Evolutionary conservation across 1,140 invertebrate genomes (phyloP), one percentile per base, ranked within the genome.

Genomic region (Mercenaria mercenaria): DNA sequence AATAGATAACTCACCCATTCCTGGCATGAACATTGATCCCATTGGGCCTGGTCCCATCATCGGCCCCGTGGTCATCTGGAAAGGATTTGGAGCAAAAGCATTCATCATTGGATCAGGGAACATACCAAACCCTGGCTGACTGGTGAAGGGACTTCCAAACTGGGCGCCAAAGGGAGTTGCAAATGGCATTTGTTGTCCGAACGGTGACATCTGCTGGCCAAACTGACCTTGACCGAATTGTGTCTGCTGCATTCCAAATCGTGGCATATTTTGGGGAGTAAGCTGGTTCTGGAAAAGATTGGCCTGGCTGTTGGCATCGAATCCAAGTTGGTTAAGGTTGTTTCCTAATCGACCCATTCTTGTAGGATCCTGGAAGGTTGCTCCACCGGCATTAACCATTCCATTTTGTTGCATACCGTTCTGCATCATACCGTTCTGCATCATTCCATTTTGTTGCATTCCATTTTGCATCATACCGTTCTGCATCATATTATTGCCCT

Each of bases 241-340:
- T 23, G n/a, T 29, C 18, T 47, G 32, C 15, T 23, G n/a, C 10
- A 8, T 26, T 26, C 74, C 74, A 23, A 77, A 77, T 32, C 20
- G 76, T 56, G 76, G 76, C 76, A 79, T 79, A 26, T 79, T 79
- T 50, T 79, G 76, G 20, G 76, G 20, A 37, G 56, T 79, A 0
- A 79, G 76, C n/a, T 79, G 76, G 29, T 79, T 79, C 56, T 79
- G 76, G 50, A 79, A 79, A 32, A 79, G 76, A 37, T 29, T 34
- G 13, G 76, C 47, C 18, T 79, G 76, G 32, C 76, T 79, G 32
- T 77, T 77, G 20, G 47, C n/a, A 37, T 79, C 76, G 32, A 79
- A 79, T 18, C 50, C 76, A 56, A 79, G 76, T n/a, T 79, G 76
- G 32, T 79, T 79, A 15, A 79, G 37, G 23, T 56, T 79, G 32